Evolutionary conservation across 1,140 invertebrate genomes (phyloP), one percentile per base, ranked within the genome.

Genomic region (Lordiphosa collinella): DNA sequence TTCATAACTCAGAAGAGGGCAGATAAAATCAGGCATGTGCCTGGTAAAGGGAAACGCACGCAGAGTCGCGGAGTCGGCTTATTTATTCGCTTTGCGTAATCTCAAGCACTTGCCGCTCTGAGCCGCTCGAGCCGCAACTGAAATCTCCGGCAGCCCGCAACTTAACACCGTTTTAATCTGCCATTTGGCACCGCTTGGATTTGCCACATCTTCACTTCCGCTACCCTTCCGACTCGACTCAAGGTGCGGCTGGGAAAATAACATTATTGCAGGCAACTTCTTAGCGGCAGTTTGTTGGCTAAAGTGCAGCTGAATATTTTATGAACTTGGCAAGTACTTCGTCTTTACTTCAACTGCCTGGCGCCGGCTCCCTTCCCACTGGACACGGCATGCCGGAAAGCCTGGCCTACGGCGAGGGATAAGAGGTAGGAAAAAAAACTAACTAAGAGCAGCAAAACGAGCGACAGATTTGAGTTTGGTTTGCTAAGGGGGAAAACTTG

Each of bases 291-390:
- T 71, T 82, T 82, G 71, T 52, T 63, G 66, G 57, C 57, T 71
- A 63, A 80, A 80, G 76, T 80, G 76, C 76, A 76, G 67, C 71
- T 80, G 76, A 80, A 80, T 80, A 82, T 80, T 80, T 80, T 80
- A 80, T 80, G 71, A 82, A 80, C 70, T 80, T 70, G 76, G 61
- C 54, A 66, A 82, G 76, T 50, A 76, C 76, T 80, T 67, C 66
- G 61, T 76, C 70, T 82, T 70, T 41, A 66, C 70, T 75, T 60
- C 55, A 68, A 68, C 55, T 68, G 56, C 48, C 55, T 48, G 51
- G 37, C 43, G 16, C 11, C 16, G 48, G 35, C 13, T 13, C 41
- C 31, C 9, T 38, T 13, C 37, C 22, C 22, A 25, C 5, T 25
- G 22, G 22, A 25, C 22, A 25, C 53, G 64, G 52, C 53, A 63